Evolutionary conservation across 2,113 vertebrate genomes (phyloP), one percentile per base, ranked within the genome.

Genomic region (Cariama cristata): DNA sequence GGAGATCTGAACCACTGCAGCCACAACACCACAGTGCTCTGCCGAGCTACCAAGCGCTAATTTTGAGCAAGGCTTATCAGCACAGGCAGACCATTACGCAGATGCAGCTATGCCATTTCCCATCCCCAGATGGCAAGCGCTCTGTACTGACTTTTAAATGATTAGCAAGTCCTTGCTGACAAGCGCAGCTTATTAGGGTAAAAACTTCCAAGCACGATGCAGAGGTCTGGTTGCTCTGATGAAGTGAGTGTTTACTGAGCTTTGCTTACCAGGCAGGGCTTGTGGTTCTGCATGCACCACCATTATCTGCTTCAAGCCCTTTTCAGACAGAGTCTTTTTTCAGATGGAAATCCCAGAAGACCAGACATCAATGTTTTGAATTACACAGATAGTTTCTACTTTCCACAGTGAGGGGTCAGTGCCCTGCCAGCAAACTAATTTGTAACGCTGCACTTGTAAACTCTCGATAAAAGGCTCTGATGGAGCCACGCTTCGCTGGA

Each of bases 351-450:
- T 75, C 87, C 87, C 91, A 82, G 40, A 72, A 82, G 83, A 73
- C 49, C 84, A 87, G 55, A 83, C 23, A 0, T 59, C 1, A 1
- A 35, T 63, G 63, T 76, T 96, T 86, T 83, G 89, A 94, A 93
- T 94, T 93, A 85, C 45, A 93, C 85, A 97, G 35, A 66, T 76
- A 44, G 42, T 55, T 86, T 88, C 74, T 95, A 66, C 71, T 84
- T 90, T 94, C 77, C 73, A 45, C 89, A 50, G 94, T 6, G 63
- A 96, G 86, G 81, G 81, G 87, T 93, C 84, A 97, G 74, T 53
- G 90, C 74, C 93, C 96, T 86, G 86, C 93, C 91, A 94, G 93
- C 74, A 83, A 95, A 91, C 87, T 94, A 84, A 96, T 97, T 96
- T 94, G 94, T 96, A 95, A 94, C 5, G 2, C 80, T 94, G 93